phyloP scores from a whole-genome alignment of 2,113 vertebrate species.

The Psammodynastes pulverulentus region DNA sequence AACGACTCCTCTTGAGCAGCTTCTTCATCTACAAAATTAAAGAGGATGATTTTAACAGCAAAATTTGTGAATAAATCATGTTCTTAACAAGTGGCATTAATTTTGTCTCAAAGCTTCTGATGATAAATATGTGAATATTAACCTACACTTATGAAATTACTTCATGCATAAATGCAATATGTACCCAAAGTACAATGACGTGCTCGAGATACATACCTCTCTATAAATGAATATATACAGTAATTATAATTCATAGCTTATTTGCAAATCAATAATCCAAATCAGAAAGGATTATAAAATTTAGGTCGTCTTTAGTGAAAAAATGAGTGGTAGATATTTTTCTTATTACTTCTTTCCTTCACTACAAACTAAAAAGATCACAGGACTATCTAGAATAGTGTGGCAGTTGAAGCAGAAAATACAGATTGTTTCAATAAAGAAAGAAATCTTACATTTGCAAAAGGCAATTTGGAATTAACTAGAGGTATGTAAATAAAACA shows the following conservation, averaged over 20 bases:
- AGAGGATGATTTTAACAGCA: slow-evolving; percentile 41
- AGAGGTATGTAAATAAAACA: neutral
- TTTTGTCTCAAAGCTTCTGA: neutral
- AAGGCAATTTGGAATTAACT: neutral
- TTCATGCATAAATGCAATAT: neutral
- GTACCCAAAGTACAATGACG: neutral
- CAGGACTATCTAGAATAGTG: neutral
- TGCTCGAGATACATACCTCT: neutral
- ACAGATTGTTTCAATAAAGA: neutral
- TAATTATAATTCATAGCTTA: neutral
- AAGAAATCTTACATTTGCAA: neutral
- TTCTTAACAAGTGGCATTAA: neutral
- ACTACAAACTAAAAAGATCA: neutral
- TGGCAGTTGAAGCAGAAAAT: neutral
- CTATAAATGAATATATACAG: neutral
- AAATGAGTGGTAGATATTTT: neutral
- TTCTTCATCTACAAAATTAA: slow-evolving; percentile 67
- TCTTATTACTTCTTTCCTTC: neutral
- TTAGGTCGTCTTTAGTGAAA: neutral
- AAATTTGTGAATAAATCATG: neutral
- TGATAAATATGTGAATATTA: neutral
- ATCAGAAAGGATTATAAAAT: neutral
- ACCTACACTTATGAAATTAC: neutral
- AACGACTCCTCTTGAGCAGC: slow-evolving; percentile 71
- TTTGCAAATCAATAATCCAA: neutral